These are phyloP conservation scores for Molossus alvarezi DNA, from an alignment of 2,797 vertebrate species.

Conservation along the genomic window DNA sequence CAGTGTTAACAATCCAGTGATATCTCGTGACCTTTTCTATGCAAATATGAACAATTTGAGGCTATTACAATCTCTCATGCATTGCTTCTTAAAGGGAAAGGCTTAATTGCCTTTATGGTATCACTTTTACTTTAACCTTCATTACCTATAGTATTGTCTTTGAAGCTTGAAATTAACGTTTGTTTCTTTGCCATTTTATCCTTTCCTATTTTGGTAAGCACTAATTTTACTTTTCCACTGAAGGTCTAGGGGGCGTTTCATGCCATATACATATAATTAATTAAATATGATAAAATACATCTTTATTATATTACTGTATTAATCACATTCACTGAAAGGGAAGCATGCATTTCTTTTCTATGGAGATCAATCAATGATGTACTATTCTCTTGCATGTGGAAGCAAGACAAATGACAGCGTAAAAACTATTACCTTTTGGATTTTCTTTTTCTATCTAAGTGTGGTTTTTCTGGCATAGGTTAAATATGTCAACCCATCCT, in stretches of 20 bases:
- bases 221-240: conserved; percentile 16
- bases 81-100: conserved; percentile 74
- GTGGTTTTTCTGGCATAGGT: neutral
- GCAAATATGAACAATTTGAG: conserved; percentile 82
- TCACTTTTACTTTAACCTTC: conserved; percentile 82
- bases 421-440: neutral
- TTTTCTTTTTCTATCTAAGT: neutral
- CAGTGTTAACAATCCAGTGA: conserved; percentile 70
- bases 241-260: conserved; percentile 19
- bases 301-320: conserved; percentile 46
- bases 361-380: neutral
- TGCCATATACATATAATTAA: conserved; percentile 18
- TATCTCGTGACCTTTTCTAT: conserved; percentile 81
- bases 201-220: conserved; percentile 70
- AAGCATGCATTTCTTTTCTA: neutral
- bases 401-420: conserved; percentile 5
- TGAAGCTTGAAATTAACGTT: conserved; percentile 84
- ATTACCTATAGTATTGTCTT: conserved; percentile 81
- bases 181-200: conserved; percentile 56
- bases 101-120: conserved; percentile 81
- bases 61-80: conserved; percentile 67
- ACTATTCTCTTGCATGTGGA: neutral
- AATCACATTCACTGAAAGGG: neutral
- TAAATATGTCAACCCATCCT: neutral
- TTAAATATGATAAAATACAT: neutral